These are phyloP conservation scores for Prunella strophiata DNA, from an alignment of 2,797 vertebrate genomes.

Conservation along the genomic window DNA sequence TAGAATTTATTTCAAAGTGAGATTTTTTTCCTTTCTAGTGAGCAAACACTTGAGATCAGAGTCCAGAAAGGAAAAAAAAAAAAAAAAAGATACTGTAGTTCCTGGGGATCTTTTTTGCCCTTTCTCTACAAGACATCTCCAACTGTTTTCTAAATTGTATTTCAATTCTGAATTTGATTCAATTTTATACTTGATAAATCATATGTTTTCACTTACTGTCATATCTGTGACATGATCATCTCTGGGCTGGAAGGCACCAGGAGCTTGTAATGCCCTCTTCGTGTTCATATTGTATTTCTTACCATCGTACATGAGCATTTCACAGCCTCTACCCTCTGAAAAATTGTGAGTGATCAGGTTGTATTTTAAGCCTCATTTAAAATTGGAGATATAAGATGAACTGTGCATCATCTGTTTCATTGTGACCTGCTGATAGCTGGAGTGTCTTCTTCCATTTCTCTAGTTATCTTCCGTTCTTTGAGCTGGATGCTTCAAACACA, in stretches of 20 bases:
- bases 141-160: not conserved
- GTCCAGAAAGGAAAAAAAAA: not conserved
- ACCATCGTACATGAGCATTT: not conserved
- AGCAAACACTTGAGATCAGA: not conserved
- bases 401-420: not conserved
- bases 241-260: not conserved
- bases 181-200: not conserved
- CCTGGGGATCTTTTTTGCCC: not conserved
- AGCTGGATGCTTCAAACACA: not conserved
- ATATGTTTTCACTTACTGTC: not conserved
- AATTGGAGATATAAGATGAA: not conserved
- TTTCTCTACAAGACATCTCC: not conserved
- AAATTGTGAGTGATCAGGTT: not conserved
- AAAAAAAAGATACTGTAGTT: not conserved
- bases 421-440: not conserved
- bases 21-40: not conserved
- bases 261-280: not conserved
- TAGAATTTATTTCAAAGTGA: not conserved
- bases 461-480: not conserved
- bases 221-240: not conserved
- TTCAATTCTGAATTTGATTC: not conserved
- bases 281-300: not conserved
- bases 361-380: not conserved
- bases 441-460: not conserved
- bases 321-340: not conserved